Evolutionary conservation across 2,888 invertebrate genomes (phyloP), one percentile per base, ranked within the genome.

Genomic region (Pheosia gnoma): DNA sequence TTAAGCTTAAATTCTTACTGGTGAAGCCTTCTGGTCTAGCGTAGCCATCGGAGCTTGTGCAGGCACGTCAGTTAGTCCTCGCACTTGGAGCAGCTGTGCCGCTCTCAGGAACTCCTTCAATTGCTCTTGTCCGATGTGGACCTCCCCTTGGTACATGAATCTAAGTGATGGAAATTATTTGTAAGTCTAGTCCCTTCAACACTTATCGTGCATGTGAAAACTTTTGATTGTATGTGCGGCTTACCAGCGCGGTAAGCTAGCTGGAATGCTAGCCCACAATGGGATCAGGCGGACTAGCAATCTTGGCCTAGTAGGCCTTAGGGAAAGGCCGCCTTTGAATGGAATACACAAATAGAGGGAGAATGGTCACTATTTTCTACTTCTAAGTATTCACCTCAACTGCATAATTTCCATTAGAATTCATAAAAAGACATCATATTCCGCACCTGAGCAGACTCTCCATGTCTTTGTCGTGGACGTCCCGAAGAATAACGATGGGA

Each of bases 131-230:
- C 97, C 97, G 77, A 98, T 97, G 88, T 97, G 97, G 45, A 98
- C 98, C 89, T 98, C 98, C 67, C 98, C 98, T 89, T 97, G 97
- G 89, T 98, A 98, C 97, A 98, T 98, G 94, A 98, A 98, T 90
- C 96, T 54, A 9, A 54, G 36, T 43, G 3, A 7, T 38, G 25
- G 5, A 38, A 5, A n/a, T 36, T 10, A 36, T 52, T 25, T 52
- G 4, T 52, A 25, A 4, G 25, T 54, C 9, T 52, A 52, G n/a
- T 13, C 25, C n/a, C 11, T 9, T 52, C 63, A 60, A 13, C 39
- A 4, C 4, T 5, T 5, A 39, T 39, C 4, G 4, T 39, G 39
- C 6, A 39, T 39, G 39, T 39, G 39, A 39, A 39, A 39, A 6
- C 6, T 39, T 4, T 39, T 39, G 6, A 5, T 5, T 5, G 4